Conservation (phyloP, 2,888 invertebrate genomes). For the Aleiodes leptofemur region DNA sequence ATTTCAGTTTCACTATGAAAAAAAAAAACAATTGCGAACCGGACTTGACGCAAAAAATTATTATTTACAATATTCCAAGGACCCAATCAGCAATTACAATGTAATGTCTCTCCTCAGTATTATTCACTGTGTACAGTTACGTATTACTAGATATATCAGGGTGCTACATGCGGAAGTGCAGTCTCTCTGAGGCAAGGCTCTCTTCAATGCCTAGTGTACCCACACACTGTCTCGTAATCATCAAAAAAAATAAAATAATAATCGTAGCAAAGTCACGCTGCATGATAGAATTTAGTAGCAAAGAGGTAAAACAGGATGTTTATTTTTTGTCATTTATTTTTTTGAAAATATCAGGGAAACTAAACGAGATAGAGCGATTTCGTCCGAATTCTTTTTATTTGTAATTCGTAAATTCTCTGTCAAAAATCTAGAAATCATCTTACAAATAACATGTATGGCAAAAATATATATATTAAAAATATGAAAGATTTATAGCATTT, state of each 20-base stretch:
- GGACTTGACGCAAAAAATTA: slow-evolving; percentile 41
- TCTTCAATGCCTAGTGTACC: slow-evolving; percentile 70
- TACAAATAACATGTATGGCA: no score
- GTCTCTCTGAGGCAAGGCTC: slow-evolving; percentile 66
- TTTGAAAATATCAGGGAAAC: no score
- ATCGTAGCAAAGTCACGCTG: no score
- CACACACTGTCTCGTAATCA: slow-evolving; percentile 45
- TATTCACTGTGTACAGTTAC: slow-evolving; percentile 23
- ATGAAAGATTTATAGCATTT: no score
- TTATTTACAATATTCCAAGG: slow-evolving; percentile 37
- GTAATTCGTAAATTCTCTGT: no score
- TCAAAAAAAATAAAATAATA: slow-evolving; percentile 11
- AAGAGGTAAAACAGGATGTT: no score
- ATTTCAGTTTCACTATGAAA: slow-evolving; percentile 47
- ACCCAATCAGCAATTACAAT: slow-evolving; percentile 32
- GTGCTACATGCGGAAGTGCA: slow-evolving; percentile 72
- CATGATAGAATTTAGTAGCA: no score
- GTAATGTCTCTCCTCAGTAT: slow-evolving; percentile 19
- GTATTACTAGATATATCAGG: slow-evolving; percentile 53
- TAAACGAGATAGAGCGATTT: no score
- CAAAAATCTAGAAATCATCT: no score
- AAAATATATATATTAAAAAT: no score
- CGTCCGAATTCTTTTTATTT: no score
- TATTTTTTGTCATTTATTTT: background rate
- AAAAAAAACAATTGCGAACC: slow-evolving; percentile 39